These are phyloP conservation scores for Paralichthys olivaceus DNA, from an alignment of 2,113 vertebrate genomes.

Conservation along the genomic window DNA sequence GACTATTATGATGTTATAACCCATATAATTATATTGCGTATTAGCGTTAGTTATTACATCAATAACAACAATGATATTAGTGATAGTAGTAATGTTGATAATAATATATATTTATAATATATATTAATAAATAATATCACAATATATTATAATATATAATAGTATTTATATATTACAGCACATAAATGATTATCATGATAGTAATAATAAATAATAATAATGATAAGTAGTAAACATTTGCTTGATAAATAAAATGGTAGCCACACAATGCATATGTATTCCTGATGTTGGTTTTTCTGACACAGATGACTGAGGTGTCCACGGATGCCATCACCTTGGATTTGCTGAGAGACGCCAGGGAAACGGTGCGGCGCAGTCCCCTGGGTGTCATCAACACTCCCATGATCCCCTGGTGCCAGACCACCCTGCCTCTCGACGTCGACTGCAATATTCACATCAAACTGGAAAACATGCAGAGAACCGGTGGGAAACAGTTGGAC, in stretches of 20 bases:
- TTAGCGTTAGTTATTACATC: too few species aligned
- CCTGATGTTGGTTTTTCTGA: background rate
- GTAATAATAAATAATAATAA: too few species aligned
- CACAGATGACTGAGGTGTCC: slow-evolving; percentile 70
- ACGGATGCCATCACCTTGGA: slow-evolving; percentile 72
- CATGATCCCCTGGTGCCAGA: slow-evolving; percentile 77
- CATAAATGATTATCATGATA: too few species aligned
- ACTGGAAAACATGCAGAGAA: slow-evolving; percentile 85
- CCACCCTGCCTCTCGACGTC: slow-evolving; percentile 69
- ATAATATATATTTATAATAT: too few species aligned
- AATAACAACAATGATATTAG: too few species aligned
- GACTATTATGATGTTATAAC: too few species aligned
- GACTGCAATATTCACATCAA: slow-evolving; percentile 77
- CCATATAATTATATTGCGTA: too few species aligned
- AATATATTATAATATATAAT: too few species aligned
- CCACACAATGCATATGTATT: background rate
- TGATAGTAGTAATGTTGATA: too few species aligned
- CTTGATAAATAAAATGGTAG: background rate
- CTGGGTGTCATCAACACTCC: slow-evolving; percentile 83
- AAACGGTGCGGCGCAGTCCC: slow-evolving; percentile 78
- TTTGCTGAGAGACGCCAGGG: slow-evolving; percentile 74
- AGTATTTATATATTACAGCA: too few species aligned
- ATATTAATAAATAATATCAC: too few species aligned
- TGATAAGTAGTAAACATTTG: too few species aligned
- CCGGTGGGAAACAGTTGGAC: slow-evolving; percentile 56